Evolutionary conservation across 2,888 invertebrate genomes (phyloP), one percentile per base, ranked within the genome.

Genomic region (Euzophera pinguis): DNA sequence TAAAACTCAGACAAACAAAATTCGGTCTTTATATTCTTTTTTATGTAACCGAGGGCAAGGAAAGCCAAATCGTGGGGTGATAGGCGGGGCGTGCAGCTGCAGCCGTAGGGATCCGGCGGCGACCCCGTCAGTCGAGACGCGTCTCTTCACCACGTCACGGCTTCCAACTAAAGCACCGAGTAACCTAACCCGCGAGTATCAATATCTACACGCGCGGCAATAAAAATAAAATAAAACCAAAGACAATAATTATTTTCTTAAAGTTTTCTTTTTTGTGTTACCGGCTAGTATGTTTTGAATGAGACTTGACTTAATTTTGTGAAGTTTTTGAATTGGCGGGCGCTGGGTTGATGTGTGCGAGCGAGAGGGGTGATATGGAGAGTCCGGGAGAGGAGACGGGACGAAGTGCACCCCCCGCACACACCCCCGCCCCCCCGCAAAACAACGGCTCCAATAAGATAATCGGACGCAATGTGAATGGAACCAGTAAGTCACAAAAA

Each of bases 381-480:
- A 86, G 87, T 63, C 81, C 87, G 74, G 84, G 84, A 53, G 89
- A 87, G 81, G 90, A 90, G 77, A 75, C 84, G 81, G 89, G 85
- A 79, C 84, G 89, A 71, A 77, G 65, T 56, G 78, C 70, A 49
- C 78, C 82, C 71, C 75, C 83, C 69, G 78, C 78, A 68, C 80
- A 84, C 73, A 75, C 88, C 65, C 84, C 90, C 71, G 78, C 86
- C 58, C 84, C 85, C 66, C 55, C 65, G 60, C 85, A 89, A 59
- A 81, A 90, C 59, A 91, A 91, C 60, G 90, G 91, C 61, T 91
- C 91, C 77, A 90, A 91, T 81, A 92, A 92, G 84, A 91, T 92
- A 71, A 91, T 92, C 84, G 92, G 92, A 73, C 90, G 92, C 71
- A 93, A 93, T 77, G 88, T 92, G 81, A 93, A 93, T 85, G 92